phyloP scores from a whole-genome alignment of 2,113 vertebrate genomes.

The Talpa occidentalis region DNA sequence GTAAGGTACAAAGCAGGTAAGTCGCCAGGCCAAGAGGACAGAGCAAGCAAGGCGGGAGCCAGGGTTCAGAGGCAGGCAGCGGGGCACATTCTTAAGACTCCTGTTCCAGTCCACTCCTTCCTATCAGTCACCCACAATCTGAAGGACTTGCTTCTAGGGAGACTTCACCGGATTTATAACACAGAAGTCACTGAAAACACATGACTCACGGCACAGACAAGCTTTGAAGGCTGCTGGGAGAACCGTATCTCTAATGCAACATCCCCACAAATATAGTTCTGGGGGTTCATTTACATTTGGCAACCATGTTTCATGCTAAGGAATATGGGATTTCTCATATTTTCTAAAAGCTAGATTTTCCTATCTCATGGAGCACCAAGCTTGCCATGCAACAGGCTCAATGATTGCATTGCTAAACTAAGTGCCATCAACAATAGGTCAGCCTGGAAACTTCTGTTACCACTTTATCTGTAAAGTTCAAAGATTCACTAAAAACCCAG shows the following conservation, averaged over 20 bases:
- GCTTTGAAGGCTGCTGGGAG: background rate
- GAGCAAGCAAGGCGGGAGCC: background rate
- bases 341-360: background rate
- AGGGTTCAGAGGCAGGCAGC: background rate
- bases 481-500: background rate
- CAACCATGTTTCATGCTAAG: background rate
- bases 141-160: background rate
- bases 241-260: background rate
- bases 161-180: background rate
- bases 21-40: background rate
- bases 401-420: background rate
- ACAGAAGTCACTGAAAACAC: background rate
- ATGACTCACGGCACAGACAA: background rate
- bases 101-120: background rate
- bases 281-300: background rate
- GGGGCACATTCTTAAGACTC: background rate
- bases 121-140: background rate
- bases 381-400: background rate
- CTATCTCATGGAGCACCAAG: background rate
- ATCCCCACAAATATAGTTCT: background rate
- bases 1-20: background rate
- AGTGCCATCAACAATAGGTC: background rate
- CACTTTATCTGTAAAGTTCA: conserved; percentile 16
- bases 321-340: background rate
- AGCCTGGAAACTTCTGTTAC: background rate